A percentile compares a stretch with the other conserved stretches of the same genome.
Evolutionary conservation across 2,113 vertebrate species (phyloP).

Genomic region (Cichladusa arquata): DNA sequence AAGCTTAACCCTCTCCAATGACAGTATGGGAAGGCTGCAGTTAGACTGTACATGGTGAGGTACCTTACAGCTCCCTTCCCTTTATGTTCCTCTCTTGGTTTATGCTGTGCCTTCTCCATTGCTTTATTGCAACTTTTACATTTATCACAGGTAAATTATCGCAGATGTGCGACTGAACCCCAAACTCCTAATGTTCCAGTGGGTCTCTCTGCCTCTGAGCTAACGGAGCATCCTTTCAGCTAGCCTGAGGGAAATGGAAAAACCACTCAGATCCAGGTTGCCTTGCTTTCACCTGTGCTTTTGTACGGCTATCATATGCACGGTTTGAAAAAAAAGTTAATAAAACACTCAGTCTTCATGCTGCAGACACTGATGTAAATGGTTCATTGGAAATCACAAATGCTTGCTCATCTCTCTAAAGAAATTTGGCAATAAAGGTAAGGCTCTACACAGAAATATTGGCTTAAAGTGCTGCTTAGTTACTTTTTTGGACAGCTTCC

Average conservation of each 20-base stretch:
- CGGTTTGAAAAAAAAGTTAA: neutral
- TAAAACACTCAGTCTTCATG: neutral
- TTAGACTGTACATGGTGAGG: fast-evolving
- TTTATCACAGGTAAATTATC: neutral
- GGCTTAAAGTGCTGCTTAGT: neutral
- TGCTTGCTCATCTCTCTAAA: neutral
- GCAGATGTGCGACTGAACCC: neutral
- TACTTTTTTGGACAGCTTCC: neutral
- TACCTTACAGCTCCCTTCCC: neutral
- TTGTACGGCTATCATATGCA: neutral
- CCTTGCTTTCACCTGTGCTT: neutral
- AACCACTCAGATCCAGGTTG: neutral
- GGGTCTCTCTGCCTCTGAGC: neutral
- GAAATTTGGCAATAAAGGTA: neutral
- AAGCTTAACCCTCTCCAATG: neutral
- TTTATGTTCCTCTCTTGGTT: neutral
- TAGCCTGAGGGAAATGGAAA: neutral
- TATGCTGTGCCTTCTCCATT: neutral
- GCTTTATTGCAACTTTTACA: neutral
- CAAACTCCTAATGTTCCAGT: neutral
- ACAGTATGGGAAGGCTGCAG: neutral
- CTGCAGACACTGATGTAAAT: neutral
- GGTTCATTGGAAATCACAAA: neutral
- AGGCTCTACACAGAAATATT: neutral
- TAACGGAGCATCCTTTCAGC: neutral